Evolutionary conservation across 1,140 invertebrate species (phyloP).

Genomic region (Lethrus apterus): DNA sequence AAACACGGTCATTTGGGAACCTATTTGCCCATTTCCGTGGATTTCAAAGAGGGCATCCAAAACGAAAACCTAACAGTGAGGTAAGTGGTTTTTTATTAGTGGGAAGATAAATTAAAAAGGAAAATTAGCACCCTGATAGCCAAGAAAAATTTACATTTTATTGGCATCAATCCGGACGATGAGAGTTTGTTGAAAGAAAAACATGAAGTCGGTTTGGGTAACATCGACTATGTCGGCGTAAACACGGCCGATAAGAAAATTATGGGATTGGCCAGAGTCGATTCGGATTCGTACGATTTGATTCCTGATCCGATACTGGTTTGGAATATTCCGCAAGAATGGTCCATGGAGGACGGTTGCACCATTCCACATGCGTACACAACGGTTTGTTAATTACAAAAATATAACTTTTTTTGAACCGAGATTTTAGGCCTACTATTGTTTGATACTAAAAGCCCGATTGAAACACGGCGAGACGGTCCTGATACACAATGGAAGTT

Average conservation of each 20-base stretch:
- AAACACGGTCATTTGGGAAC: constrained; percentile 27
- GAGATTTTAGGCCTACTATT: constrained; percentile 47
- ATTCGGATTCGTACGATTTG: constrained; percentile 30
- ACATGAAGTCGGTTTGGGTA: constrained; percentile 30
- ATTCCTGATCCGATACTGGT: constrained; percentile 30
- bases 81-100: constrained; percentile 4
- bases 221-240: constrained; percentile 35
- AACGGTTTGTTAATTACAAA: constrained; percentile 41
- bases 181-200: constrained; percentile 29
- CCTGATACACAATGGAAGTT: constrained; percentile 61
- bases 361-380: constrained; percentile 55
- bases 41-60: constrained; percentile 26
- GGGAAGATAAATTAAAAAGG: not conserved
- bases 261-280: constrained; percentile 33
- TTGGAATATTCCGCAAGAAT: constrained; percentile 54
- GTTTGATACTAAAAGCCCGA: constrained; percentile 49
- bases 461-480: constrained; percentile 51
- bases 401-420: not conserved
- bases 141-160: constrained; percentile 7
- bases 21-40: constrained; percentile 26
- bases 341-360: constrained; percentile 53
- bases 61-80: not conserved
- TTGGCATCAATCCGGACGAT: constrained; percentile 34
- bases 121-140: constrained; percentile 3
- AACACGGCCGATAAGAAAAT: constrained; percentile 22